These are phyloP conservation scores for Hydra vulgaris DNA, from an alignment of 30 jellyfish, hydroid and myxozoan genomes.

Conservation along the genomic window DNA sequence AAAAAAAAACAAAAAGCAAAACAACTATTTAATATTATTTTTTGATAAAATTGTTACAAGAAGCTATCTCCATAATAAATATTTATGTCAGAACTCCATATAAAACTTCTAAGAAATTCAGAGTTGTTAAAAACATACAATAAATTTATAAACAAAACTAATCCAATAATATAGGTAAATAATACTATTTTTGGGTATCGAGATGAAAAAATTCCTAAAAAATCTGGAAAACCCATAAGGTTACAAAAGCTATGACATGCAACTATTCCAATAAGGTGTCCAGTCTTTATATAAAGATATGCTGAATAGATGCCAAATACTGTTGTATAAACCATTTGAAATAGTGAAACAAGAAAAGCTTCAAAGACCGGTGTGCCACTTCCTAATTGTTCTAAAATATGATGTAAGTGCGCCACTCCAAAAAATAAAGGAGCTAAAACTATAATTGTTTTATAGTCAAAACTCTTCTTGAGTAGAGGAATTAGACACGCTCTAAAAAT, in stretches of 20 bases:
- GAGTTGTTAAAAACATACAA: neutral
- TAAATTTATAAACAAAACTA: conserved; percentile 25
- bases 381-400: conserved; percentile 51
- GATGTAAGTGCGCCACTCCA: conserved; percentile 95
- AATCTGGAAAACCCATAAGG: conserved; percentile 90
- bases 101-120: neutral
- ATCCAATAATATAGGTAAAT: conserved; percentile 47
- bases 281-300: conserved; percentile 71
- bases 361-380: conserved; percentile 21
- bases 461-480: conserved; percentile 65
- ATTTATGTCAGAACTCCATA: neutral
- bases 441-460: conserved; percentile 34
- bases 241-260: conserved; percentile 82
- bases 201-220: conserved; percentile 40
- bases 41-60: too few relatives aligned
- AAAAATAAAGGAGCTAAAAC: conserved; percentile 76
- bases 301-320: conserved; percentile 93
- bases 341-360: conserved; percentile 23
- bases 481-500: conserved; percentile 93
- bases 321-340: conserved; percentile 81
- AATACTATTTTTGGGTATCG: conserved; percentile 37
- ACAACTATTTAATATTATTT: too few relatives aligned
- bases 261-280: conserved; percentile 86
- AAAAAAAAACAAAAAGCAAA: too few relatives aligned
- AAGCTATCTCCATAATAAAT: too few relatives aligned